Evolutionary conservation across 2,888 invertebrate genomes (phyloP), one percentile per base, ranked within the genome.

Genomic region (Eristalis arbustorum): DNA sequence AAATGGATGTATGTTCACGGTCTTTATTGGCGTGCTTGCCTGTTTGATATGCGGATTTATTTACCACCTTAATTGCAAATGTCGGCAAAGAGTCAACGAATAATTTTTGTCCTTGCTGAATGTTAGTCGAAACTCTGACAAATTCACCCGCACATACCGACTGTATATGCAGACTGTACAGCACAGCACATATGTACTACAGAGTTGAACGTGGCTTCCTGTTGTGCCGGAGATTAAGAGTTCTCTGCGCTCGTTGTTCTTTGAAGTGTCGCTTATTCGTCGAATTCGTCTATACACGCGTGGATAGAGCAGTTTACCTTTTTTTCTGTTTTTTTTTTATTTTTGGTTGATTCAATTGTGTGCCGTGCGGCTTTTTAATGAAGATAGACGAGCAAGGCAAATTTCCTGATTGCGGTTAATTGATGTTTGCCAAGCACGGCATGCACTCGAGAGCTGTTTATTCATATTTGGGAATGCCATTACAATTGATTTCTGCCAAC

Each of bases 31-130:
- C 75, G 75, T 31, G 57, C 40, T 61, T 49, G 22, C 67, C 67
- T 66, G 67, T 75, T 74, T 75, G 67, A 34, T 75, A 75, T 75
- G 59, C 61, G 66, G 75, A 75, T 75, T 75, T 75, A 67, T 67
- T 59, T 42, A 61, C 66, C 18, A 59, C 59, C 59, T 59, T 42
- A 75, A 67, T 67, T 40, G 75, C 67, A 67, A 75, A 75, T 75
- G 75, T 66, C 61, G 74, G 42, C 40, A 67, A 59, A 62, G 42
- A 49, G 49, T 49, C 67, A 59, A 75, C 67, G 66, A 75, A 67
- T 67, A 40, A 66, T 75, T 75, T n/a, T 75, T 66, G 13, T 61
- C 22, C 49, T 49, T 49, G 49, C 49, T 8, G 49, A 49, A 18
- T 49, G 49, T 49, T 49, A 49, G 49, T 49, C 49, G 49, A 49